Conservation (phyloP, 2,888 invertebrate genomes). For the Rhingia rostrata region DNA sequence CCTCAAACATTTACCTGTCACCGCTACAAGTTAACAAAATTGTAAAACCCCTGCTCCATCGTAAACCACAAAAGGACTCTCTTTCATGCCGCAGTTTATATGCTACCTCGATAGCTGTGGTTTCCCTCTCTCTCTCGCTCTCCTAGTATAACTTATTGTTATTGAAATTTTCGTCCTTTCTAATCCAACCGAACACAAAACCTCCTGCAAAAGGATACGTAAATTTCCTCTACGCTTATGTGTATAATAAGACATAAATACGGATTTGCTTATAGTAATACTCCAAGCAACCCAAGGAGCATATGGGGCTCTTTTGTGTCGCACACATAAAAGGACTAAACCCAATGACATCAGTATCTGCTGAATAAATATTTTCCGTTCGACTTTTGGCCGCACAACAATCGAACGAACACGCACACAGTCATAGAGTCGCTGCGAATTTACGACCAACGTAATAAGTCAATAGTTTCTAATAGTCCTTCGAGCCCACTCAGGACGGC, state of each 20-base stretch:
- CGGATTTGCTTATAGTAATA: conserved; percentile 32
- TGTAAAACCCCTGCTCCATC: neutral
- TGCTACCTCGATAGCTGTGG: conserved; percentile 1
- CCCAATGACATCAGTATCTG: conserved; percentile 32
- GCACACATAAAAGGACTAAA: conserved; percentile 24
- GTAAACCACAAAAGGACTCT: conserved; percentile 1
- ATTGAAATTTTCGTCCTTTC: conserved; percentile 1
- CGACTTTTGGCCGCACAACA: conserved; percentile 51
- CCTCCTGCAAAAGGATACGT: conserved; percentile 10
- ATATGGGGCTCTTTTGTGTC: conserved; percentile 13
- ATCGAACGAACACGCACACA: conserved; percentile 1
- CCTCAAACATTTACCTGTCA: neutral
- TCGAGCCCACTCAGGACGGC: conserved; percentile 10
- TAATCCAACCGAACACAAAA: neutral
- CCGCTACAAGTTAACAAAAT: neutral
- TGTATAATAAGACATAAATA: conserved; percentile 59
- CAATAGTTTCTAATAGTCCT: conserved; percentile 57
- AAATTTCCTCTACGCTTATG: conserved; percentile 15
- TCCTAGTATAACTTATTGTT: conserved; percentile 5
- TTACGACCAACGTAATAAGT: conserved; percentile 66
- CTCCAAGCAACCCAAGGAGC: conserved; percentile 9
- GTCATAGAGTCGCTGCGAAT: conserved; percentile 34
- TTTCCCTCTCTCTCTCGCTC: neutral
- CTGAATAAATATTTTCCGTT: conserved; percentile 61
- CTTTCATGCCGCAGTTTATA: neutral